Conservation (phyloP, 37 sponge, comb jelly and placozoan species). For the Beroe ovata region DNA sequence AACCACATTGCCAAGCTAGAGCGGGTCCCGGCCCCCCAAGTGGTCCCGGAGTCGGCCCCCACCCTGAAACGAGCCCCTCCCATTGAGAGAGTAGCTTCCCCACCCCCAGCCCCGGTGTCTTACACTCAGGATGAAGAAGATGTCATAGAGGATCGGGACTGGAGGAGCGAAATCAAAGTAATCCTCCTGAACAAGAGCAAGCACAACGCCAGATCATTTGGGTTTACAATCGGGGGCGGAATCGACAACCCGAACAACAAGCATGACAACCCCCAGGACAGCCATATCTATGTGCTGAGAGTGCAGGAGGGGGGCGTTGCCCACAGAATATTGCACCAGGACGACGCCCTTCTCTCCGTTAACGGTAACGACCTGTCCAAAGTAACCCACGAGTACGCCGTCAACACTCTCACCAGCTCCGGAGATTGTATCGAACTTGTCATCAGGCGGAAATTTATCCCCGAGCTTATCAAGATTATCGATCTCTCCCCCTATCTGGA, state of each 20-base stretch:
- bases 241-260: slow-evolving; percentile 61
- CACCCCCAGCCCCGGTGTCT: slow-evolving; percentile 46
- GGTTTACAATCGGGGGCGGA: slow-evolving; percentile 56
- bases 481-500: slow-evolving; percentile 45
- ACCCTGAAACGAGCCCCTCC: background rate
- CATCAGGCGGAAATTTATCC: slow-evolving; percentile 42
- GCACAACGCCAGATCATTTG: slow-evolving; percentile 15
- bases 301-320: slow-evolving; percentile 31
- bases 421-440: slow-evolving; percentile 54
- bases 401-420: slow-evolving; percentile 46
- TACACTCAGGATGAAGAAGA: slow-evolving; percentile 42
- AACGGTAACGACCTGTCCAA: slow-evolving; percentile 63
- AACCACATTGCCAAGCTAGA: slow-evolving; percentile 55
- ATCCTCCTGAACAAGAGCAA: slow-evolving; percentile 12
- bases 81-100: slow-evolving; percentile 21
- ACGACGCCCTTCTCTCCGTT: slow-evolving; percentile 45
- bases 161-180: slow-evolving; percentile 65
- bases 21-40: background rate
- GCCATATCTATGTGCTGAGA: slow-evolving; percentile 25
- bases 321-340: background rate
- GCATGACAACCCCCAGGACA: slow-evolving; percentile 49
- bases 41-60: background rate
- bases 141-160: slow-evolving; percentile 41
- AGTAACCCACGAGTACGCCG: slow-evolving; percentile 57
- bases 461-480: slow-evolving; percentile 44